Base-by-base conservation (phyloP, 2,113 vertebrate genomes). In the Alethe diademata region DNA sequence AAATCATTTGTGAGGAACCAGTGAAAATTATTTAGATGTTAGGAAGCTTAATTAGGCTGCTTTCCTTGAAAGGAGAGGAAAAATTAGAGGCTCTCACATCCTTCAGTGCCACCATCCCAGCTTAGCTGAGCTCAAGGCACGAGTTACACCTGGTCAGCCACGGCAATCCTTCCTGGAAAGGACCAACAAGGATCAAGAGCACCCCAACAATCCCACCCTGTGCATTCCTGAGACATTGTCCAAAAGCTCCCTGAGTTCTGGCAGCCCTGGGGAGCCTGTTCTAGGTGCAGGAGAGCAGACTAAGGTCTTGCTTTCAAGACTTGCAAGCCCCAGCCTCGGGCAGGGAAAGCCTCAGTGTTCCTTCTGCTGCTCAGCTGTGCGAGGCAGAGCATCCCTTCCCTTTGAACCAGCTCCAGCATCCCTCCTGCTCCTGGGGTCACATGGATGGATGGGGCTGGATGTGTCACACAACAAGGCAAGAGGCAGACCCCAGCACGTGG, bases 151-250 rank as follows among this genome's bases (percentile, higher is more conserved):
- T 8, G 50, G 8, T 14, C 33, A 60, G 2, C 14, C 19, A 36
- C 0, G 0, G n/a, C 71, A 42, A n/a, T 28, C 28, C 47, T 47
- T 64, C 60, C 10, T 62, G 47, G 16, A n/a, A 48, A 16, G 40
- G 28, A 61, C 23, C 56, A 28, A 24, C 33, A 38, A 45, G 33
- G 33, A 45, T 26, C 0, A 0, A 62, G 23, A 6, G 28, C 28
- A 61, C 3, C 15, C 45, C 64, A 57, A 2, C 12, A 40, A 35
- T 54, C 48, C 12, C n/a, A 73, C 40, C 38, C 12, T 51, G 36
- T 24, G 54, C 36, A 60, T 13, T 24, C 35, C 53, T 24, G 45
- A 31, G 38, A n/a, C 13, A 0, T 9, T 13, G 16, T 29, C 56
- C 65, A 18, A 56, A 31, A 2, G 3, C 57, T 19, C 65, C 56